Evolutionary conservation across 2,888 invertebrate species (phyloP).

Genomic region (Oasisia sp.): DNA sequence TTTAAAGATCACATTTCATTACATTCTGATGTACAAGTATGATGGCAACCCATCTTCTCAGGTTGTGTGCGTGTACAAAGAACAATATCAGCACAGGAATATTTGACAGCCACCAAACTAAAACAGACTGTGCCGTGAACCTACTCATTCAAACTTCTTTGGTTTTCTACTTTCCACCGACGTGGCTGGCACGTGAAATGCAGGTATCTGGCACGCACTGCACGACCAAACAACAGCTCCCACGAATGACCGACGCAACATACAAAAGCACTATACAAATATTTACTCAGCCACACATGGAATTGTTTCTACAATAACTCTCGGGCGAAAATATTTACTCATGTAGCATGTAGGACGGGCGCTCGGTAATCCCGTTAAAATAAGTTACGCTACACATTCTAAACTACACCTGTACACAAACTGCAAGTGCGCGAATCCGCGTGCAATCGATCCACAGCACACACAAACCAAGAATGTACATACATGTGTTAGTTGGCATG

Average conservation of each 20-base stretch:
- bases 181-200: not conserved
- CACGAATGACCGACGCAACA: not conserved
- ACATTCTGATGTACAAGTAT: not conserved
- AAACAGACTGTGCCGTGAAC: not conserved
- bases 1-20: constrained; percentile 12
- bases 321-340: not conserved
- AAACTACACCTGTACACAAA: not conserved
- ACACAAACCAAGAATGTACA: not conserved
- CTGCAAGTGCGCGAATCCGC: not conserved
- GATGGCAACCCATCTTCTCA: not conserved
- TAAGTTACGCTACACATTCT: constrained; percentile 17
- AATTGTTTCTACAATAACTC: constrained; percentile 1
- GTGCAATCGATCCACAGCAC: not conserved
- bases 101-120: not conserved
- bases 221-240: not conserved
- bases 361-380: not conserved
- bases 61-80: not conserved
- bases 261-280: constrained; percentile 11
- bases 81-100: not conserved
- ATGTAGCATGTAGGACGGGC: not conserved
- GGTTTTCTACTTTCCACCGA: not conserved
- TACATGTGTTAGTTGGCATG: not conserved
- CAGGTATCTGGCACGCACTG: not conserved
- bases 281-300: constrained; percentile 13
- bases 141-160: not conserved